phyloP scores from a whole-genome alignment of 2,888 invertebrate genomes.

The Hecatera dysodea region DNA sequence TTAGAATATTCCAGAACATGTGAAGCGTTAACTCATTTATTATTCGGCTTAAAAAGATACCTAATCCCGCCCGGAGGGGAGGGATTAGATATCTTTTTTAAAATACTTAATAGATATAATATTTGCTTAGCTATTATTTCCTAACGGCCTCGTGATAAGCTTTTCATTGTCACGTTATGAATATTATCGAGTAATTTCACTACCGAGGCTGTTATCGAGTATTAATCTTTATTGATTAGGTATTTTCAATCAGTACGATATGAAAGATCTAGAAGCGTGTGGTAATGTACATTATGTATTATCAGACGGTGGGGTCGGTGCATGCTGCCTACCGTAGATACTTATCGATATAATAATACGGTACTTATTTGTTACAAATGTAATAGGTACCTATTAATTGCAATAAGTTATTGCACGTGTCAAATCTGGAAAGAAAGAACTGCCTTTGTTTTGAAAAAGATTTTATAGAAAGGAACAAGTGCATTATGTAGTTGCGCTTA shows the following conservation, averaged over 20 bases:
- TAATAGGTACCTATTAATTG: too few relatives aligned
- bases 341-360: too few relatives aligned
- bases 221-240: slow-evolving; percentile 22
- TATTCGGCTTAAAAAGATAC: slow-evolving; percentile 1
- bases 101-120: too few relatives aligned
- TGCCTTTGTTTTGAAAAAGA: too few relatives aligned
- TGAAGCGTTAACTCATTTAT: not conserved
- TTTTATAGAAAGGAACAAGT: too few relatives aligned
- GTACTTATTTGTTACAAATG: too few relatives aligned
- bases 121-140: slow-evolving; percentile 4
- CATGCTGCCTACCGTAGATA: not conserved
- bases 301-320: slow-evolving; percentile 10
- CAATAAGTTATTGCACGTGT: too few relatives aligned
- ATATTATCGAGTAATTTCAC: slow-evolving; percentile 26
- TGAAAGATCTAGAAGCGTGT: slow-evolving; percentile 12
- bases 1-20: not conserved
- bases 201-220: slow-evolving; percentile 2
- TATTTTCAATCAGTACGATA: slow-evolving; percentile 27
- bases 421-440: too few relatives aligned
- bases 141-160: slow-evolving; percentile 36
- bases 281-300: slow-evolving; percentile 15
- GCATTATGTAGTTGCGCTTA: too few relatives aligned
- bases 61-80: slow-evolving; percentile 26
- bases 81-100: not conserved
- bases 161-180: slow-evolving; percentile 25